These are phyloP conservation scores for Hycleus phaleratus DNA, from an alignment of 1,140 invertebrate genomes.

Conservation along the genomic window DNA sequence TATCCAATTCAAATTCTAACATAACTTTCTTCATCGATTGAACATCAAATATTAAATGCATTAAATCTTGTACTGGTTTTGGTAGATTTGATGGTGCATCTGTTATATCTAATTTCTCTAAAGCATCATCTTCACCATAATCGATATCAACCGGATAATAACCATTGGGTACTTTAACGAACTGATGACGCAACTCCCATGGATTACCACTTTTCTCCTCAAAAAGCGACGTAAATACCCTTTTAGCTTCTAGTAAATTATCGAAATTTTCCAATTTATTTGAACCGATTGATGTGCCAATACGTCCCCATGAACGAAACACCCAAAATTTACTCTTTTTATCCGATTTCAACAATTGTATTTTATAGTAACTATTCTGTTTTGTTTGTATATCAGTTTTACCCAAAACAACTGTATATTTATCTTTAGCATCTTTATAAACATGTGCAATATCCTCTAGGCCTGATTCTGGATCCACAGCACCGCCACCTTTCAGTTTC, in stretches of 20 bases:
- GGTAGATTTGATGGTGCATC: slow-evolving; percentile 60
- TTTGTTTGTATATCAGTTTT: slow-evolving; percentile 77
- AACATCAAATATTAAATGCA: slow-evolving; percentile 86
- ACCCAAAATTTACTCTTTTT: slow-evolving; percentile 48
- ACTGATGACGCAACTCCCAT: slow-evolving; percentile 61
- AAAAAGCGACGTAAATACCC: slow-evolving; percentile 61
- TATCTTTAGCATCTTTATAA: slow-evolving; percentile 50
- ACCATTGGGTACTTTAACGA: slow-evolving; percentile 70
- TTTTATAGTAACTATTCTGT: slow-evolving; percentile 93
- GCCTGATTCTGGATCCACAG: slow-evolving; percentile 84
- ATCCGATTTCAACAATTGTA: slow-evolving; percentile 83
- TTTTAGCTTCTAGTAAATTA: slow-evolving; percentile 52
- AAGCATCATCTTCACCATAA: slow-evolving; percentile 55
- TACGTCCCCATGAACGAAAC: slow-evolving; percentile 76
- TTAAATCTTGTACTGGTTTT: slow-evolving; percentile 71
- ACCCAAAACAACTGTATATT: slow-evolving; percentile 74
- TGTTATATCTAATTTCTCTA: slow-evolving; percentile 35
- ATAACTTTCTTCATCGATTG: slow-evolving; percentile 87
- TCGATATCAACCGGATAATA: slow-evolving; percentile 90
- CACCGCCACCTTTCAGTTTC: slow-evolving; percentile 78
- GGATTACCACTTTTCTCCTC: slow-evolving; percentile 79
- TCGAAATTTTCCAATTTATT: slow-evolving; percentile 59
- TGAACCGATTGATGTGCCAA: slow-evolving; percentile 86
- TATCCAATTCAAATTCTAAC: slow-evolving; percentile 92
- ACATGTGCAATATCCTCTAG: slow-evolving; percentile 77